A percentile compares a stretch with the other conserved stretches of the same genome.
Evolutionary conservation across 1,140 invertebrate genomes (phyloP).

Genomic region (Eubasilissa regina): DNA sequence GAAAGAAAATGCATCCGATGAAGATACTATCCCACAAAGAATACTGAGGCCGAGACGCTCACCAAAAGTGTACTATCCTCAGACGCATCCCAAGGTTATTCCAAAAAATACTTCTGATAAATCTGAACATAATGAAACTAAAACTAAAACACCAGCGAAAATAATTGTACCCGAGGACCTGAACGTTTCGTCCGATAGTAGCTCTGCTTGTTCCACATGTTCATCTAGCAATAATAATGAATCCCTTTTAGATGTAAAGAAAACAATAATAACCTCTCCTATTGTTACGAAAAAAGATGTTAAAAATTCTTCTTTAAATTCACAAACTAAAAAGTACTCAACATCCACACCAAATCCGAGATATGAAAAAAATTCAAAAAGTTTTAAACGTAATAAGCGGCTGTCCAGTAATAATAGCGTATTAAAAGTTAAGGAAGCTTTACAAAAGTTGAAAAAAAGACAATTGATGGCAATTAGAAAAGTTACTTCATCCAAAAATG

Average conservation of each 20-base stretch:
- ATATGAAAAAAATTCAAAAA: not conserved
- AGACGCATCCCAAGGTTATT: slow-evolving; percentile 1
- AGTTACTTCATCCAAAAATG: no score
- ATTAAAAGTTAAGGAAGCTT: no score
- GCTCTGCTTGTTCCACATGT: not conserved
- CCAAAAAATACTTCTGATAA: slow-evolving; percentile 16
- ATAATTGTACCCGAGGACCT: not conserved
- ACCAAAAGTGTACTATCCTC: slow-evolving; percentile 11
- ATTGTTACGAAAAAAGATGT: not conserved
- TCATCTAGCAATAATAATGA: slow-evolving; percentile 4
- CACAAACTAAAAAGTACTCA: not conserved
- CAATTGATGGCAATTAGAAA: no score
- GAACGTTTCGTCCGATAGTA: slow-evolving; percentile 7
- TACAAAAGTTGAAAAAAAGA: no score
- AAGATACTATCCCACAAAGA: slow-evolving; percentile 10
- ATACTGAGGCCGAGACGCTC: slow-evolving; percentile 28
- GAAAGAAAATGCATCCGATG: not conserved
- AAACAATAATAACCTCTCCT: no score
- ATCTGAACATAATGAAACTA: not conserved
- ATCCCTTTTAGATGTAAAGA: not conserved
- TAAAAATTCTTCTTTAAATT: not conserved
- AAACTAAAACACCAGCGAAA: slow-evolving; percentile 6
- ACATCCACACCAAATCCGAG: slow-evolving; percentile 30
- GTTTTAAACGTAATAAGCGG: not conserved
- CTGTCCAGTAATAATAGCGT: no score